phyloP scores from a whole-genome alignment of 2,113 vertebrate species.

The Puma concolor region DNA sequence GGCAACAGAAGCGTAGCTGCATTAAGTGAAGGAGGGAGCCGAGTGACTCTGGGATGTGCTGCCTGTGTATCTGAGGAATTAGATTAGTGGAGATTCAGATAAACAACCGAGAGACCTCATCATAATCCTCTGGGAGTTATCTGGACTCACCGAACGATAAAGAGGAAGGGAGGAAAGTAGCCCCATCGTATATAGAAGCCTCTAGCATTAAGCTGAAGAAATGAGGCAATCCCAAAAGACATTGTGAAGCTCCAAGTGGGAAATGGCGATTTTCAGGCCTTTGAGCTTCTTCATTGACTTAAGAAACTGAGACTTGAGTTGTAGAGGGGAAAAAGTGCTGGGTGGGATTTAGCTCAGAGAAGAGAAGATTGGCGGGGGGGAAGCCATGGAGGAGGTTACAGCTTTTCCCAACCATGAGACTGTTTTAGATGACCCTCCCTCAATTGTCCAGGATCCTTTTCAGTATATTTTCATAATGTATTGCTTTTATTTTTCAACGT shows the following conservation, averaged over 20 bases:
- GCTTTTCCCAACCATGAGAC: not conserved
- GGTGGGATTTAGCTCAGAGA: not conserved
- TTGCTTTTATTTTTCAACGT: not conserved
- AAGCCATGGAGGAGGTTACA: not conserved
- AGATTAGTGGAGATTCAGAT: slow-evolving; percentile 52
- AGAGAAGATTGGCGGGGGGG: not conserved
- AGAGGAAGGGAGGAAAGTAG: not conserved
- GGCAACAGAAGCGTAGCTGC: not conserved
- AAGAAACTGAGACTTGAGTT: not conserved
- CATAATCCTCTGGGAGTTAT: not conserved
- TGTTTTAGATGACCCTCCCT: not conserved
- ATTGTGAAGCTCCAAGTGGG: not conserved
- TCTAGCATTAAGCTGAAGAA: not conserved
- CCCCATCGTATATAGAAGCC: not conserved
- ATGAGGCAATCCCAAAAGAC: not conserved
- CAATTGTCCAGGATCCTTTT: not conserved
- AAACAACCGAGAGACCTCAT: not conserved
- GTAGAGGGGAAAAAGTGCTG: not conserved
- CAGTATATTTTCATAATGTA: not conserved
- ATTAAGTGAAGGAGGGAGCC: slow-evolving; percentile 32
- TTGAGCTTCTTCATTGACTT: not conserved
- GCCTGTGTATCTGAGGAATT: slow-evolving; percentile 33
- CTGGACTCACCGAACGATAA: not conserved
- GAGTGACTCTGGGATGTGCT: slow-evolving; percentile 10
- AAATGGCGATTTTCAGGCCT: not conserved